Evolutionary conservation across 1,140 invertebrate species (phyloP).

Genomic region (Reticulitermes speratus): DNA sequence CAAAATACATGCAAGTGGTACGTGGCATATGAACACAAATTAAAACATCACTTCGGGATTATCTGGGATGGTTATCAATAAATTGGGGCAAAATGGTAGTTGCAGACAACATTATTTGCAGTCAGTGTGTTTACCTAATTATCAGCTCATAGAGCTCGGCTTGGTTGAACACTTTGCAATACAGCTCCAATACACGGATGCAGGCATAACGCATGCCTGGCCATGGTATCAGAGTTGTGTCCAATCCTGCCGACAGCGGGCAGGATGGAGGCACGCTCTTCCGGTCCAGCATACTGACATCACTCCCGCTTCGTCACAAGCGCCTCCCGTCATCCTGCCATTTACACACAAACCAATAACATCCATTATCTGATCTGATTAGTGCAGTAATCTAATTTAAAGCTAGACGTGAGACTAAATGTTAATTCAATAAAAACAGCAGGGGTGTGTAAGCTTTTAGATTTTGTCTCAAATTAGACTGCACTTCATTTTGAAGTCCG

Average conservation of each 20-base stretch:
- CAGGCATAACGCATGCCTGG: conserved; percentile 75
- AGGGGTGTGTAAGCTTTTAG: background rate
- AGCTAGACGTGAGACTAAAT: too few relatives aligned
- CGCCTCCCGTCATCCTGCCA: conserved; percentile 15
- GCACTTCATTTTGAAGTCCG: too few relatives aligned
- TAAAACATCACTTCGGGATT: background rate
- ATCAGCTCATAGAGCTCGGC: conserved; percentile 75
- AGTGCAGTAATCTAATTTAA: too few relatives aligned
- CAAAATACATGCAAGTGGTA: too few relatives aligned
- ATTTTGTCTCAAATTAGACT: too few relatives aligned
- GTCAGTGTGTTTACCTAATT: conserved; percentile 59
- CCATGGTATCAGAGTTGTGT: conserved; percentile 62
- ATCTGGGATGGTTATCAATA: background rate
- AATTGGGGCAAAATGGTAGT: too few relatives aligned
- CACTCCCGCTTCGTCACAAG: conserved; percentile 26
- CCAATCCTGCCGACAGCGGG: conserved; percentile 44
- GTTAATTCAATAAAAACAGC: background rate
- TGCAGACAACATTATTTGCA: background rate
- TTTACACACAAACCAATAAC: background rate
- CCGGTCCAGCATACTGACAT: conserved; percentile 27
- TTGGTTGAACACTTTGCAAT: conserved; percentile 80
- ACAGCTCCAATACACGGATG: conserved; percentile 74
- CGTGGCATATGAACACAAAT: too few relatives aligned
- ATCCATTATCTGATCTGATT: background rate
- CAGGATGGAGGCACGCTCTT: conserved; percentile 34